Conservation (phyloP, 2,113 vertebrate genomes). For the Calidris pygmaea region DNA sequence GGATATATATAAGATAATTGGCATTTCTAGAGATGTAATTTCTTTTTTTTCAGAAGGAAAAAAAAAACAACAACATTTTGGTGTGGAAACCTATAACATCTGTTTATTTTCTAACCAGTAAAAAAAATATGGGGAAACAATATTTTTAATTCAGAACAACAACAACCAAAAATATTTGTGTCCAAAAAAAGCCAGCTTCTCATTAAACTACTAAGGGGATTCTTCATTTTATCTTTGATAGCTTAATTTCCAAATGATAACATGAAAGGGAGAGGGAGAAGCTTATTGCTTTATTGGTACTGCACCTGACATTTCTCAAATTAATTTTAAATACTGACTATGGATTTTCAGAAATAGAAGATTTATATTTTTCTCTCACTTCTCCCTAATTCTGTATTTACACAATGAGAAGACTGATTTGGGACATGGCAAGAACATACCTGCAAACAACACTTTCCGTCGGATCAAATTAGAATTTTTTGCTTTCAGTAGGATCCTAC, state of each 20-base stretch:
- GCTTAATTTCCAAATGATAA: not conserved
- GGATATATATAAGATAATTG: not conserved
- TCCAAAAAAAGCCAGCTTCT: not conserved
- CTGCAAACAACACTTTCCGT: not conserved
- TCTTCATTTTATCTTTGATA: not conserved
- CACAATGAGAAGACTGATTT: not conserved
- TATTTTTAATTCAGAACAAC: not conserved
- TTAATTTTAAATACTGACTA: not conserved
- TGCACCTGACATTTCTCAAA: not conserved
- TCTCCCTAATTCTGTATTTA: not conserved
- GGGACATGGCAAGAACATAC: not conserved
- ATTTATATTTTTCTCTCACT: not conserved
- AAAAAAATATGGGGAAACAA: not conserved
- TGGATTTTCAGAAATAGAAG: not conserved
- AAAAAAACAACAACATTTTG: not conserved
- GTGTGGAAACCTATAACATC: not conserved
- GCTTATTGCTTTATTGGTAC: not conserved
- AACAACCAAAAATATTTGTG: not conserved
- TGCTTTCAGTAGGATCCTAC: not conserved
- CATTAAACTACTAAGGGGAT: not conserved
- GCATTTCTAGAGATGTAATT: not conserved
- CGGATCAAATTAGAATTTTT: not conserved
- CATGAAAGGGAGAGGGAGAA: not conserved
- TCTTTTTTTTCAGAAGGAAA: not conserved
- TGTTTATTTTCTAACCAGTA: not conserved